Percentiles rank a stretch among this genome's conserved stretches.
Conservation (phyloP, 2,888 invertebrate genomes). For the Dynastes tityus region DNA sequence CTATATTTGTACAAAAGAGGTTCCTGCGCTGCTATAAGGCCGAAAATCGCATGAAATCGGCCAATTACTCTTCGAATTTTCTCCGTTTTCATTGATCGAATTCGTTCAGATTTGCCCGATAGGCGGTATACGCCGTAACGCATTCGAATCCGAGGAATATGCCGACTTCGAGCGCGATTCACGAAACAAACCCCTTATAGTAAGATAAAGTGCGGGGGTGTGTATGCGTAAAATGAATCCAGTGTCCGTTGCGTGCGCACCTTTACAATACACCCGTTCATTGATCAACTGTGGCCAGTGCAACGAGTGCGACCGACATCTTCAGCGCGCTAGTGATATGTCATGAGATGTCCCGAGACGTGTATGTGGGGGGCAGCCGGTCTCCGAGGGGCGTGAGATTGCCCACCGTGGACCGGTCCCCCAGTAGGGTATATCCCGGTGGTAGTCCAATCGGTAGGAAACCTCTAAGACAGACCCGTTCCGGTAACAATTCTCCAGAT, state of each 20-base stretch:
- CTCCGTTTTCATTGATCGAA: conserved; percentile 48
- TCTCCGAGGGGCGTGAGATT: conserved; percentile 82
- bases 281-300: conserved; percentile 67
- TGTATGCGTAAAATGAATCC: conserved; percentile 53
- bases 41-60: conserved; percentile 36
- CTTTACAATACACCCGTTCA: conserved; percentile 70
- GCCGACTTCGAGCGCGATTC: conserved; percentile 25
- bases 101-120: conserved; percentile 12
- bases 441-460: conserved; percentile 69
- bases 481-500: conserved; percentile 77
- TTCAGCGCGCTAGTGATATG: conserved; percentile 64
- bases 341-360: conserved; percentile 76
- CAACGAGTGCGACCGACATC: conserved; percentile 63
- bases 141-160: conserved; percentile 20
- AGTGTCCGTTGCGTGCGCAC: conserved; percentile 63
- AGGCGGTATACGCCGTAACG: background rate
- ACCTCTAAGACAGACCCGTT: conserved; percentile 71
- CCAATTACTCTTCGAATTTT: conserved; percentile 23
- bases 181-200: conserved; percentile 40
- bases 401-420: conserved; percentile 92
- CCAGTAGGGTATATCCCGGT: conserved; percentile 85
- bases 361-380: conserved; percentile 77
- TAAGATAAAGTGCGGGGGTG: conserved; percentile 60
- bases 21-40: conserved; percentile 48
- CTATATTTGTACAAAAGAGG: conserved; percentile 46